Evolutionary conservation across 2,113 vertebrate genomes (phyloP).

Genomic region (Neolamprologus variostigma): DNA sequence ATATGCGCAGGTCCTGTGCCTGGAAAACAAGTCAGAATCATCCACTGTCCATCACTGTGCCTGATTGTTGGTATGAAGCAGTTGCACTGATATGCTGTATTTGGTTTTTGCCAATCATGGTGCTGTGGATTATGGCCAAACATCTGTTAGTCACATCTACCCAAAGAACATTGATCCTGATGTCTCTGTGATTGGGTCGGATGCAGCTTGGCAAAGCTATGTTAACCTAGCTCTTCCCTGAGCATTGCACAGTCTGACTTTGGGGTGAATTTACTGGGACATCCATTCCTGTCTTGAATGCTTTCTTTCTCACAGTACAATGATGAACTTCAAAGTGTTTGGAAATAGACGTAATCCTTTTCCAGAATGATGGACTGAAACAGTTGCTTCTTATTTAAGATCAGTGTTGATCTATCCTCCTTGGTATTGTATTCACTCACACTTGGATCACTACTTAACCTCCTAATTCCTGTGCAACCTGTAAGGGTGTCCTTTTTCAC

Average conservation of each 20-base stretch:
- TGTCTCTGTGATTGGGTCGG: background rate
- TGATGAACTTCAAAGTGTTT: background rate
- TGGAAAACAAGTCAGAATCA: background rate
- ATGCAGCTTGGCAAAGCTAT: background rate
- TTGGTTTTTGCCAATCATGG: background rate
- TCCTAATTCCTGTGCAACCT: background rate
- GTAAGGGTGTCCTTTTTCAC: background rate
- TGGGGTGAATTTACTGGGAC: background rate
- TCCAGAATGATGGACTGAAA: background rate
- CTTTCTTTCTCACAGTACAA: background rate
- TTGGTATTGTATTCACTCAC: background rate
- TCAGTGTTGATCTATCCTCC: background rate
- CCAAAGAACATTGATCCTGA: background rate
- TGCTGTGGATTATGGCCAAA: background rate
- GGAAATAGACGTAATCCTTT: background rate
- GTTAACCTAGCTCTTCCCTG: background rate
- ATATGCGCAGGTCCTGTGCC: background rate
- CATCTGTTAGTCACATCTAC: background rate
- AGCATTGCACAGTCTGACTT: rapidly evolving
- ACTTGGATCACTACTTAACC: background rate
- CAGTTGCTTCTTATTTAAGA: background rate
- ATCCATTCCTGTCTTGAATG: background rate
- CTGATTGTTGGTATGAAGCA: background rate
- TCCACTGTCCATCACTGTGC: background rate
- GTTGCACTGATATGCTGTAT: background rate